Conservation (phyloP, 2,113 vertebrate genomes). For the Piaya cayana region DNA sequence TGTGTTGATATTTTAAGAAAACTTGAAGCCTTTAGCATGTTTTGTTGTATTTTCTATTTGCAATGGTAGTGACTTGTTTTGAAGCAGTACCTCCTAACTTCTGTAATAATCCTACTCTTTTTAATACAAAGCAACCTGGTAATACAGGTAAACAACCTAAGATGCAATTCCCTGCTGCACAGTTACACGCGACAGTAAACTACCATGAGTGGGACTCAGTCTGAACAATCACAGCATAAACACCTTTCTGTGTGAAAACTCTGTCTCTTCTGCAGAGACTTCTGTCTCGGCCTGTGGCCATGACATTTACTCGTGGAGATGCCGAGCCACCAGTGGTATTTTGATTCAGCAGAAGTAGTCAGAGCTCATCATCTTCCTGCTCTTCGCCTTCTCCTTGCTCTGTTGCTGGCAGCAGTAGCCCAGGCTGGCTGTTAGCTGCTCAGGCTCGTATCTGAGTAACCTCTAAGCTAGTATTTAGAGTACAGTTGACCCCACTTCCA, state of each 20-base stretch:
- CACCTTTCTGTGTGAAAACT: neutral
- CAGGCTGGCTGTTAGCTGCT: neutral
- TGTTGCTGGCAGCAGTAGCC: neutral
- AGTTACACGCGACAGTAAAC: neutral
- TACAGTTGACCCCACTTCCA: neutral
- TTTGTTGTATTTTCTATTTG: neutral
- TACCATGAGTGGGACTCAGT: rapidly evolving
- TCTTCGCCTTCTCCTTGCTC: neutral
- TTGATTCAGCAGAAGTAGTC: neutral
- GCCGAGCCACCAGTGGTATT: neutral
- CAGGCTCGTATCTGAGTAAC: neutral
- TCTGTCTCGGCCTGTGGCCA: neutral
- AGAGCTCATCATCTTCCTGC: neutral
- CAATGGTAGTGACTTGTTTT: neutral
- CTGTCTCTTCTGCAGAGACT: neutral
- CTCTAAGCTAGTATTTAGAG: neutral
- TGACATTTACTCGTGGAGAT: neutral
- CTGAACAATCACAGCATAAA: neutral
- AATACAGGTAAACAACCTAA: neutral
- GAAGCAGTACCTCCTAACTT: neutral
- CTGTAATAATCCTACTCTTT: neutral
- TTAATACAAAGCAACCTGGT: neutral
- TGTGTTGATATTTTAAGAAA: neutral
- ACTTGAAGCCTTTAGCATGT: neutral
- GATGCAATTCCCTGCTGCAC: neutral